Base-by-base conservation (phyloP, 2,113 vertebrate species). In the Meleagris gallopavo region DNA sequence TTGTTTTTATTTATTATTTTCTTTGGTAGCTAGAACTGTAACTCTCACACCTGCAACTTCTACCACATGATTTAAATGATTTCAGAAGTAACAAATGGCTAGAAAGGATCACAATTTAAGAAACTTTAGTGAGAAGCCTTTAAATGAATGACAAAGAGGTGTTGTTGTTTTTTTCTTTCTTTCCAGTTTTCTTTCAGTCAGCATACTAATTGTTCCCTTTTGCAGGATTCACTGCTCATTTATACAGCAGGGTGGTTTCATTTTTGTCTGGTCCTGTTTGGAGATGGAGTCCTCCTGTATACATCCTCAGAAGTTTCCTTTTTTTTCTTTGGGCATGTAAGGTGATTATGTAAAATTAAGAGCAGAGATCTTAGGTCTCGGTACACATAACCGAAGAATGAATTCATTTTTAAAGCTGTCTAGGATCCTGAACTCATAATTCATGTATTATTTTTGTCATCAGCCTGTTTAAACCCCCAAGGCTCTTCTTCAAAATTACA, bases 401-500 rank as follows among this genome's bases (percentile, higher is more conserved):
- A 90, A 57, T 79, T 82, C 50, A 58, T 82, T 38, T 65, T 82
- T 64, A 64, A 81, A 75, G 61, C 25, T 27, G 34, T 4, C 81
- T 65, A 9, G 38, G 78, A 78, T 58, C 85, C 25, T 55, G 66
- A 92, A 75, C 66, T 89, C n/a, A 50, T n/a, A 82, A 73, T 76
- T 91, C 58, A 32, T 25, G 3, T 62, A 57, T 78, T 83, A 65
- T 62, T 94, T 82, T 84, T 91, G 82, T 66, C 85, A 95, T 88
- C 18, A 75, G 32, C n/a, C 4, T 8, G 40, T 93, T 92, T 82
- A 76, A 54, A 57, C 38, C 6, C 7, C 57, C n/a, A 74, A 77
- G 60, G 32, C 55, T 38, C 41, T 69, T 79, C 74, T 74, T 83
- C 75, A 71, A 74, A 91, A 67, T 50, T 38, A 29, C 76, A 94